These are phyloP conservation scores for Ramphastos sulfuratus DNA, from an alignment of 2,113 vertebrate genomes.

Conservation along the genomic window DNA sequence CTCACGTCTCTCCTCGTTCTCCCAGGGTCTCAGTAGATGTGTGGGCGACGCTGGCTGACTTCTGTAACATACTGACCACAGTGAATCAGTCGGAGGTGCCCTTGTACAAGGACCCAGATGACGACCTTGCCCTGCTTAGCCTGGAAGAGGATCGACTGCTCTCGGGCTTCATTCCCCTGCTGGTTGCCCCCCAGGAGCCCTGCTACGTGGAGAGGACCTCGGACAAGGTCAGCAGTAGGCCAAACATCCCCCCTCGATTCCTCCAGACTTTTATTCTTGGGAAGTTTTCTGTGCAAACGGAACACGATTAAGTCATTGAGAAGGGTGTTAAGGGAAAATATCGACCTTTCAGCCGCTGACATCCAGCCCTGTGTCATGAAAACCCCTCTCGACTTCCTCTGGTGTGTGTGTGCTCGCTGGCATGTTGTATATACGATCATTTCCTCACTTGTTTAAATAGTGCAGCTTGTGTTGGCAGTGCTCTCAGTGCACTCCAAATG, in stretches of 20 bases:
- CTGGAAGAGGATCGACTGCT: constrained; percentile 95
- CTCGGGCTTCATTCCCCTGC: constrained; percentile 94
- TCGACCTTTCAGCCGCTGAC: constrained; percentile 95
- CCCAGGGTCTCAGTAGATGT: constrained; percentile 85
- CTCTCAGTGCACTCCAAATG: constrained; percentile 94
- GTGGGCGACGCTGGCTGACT: constrained; percentile 91
- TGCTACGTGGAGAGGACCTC: constrained; percentile 94
- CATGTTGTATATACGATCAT: constrained; percentile 98
- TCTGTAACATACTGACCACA: constrained; percentile 92
- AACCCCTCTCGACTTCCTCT: constrained; percentile 88
- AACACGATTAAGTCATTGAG: constrained; percentile 96
- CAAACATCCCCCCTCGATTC: constrained; percentile 71
- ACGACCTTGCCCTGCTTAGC: constrained; percentile 91
- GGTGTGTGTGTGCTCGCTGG: constrained; percentile 87
- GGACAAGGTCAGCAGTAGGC: constrained; percentile 85
- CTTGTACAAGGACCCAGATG: constrained; percentile 94
- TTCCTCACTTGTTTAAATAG: constrained; percentile 99
- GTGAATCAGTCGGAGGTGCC: constrained; percentile 95
- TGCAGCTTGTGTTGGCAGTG: constrained; percentile 99
- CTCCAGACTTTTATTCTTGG: constrained; percentile 86
- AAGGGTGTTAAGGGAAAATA: constrained; percentile 97
- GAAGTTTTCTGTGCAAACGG: constrained; percentile 90
- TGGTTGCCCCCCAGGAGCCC: constrained; percentile 95
- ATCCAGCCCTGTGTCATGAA: constrained; percentile 87
- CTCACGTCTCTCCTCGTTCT: constrained; percentile 69